Evolutionary conservation across 2,888 invertebrate genomes (phyloP), one percentile per base, ranked within the genome.

Genomic region (Clostera curtula): DNA sequence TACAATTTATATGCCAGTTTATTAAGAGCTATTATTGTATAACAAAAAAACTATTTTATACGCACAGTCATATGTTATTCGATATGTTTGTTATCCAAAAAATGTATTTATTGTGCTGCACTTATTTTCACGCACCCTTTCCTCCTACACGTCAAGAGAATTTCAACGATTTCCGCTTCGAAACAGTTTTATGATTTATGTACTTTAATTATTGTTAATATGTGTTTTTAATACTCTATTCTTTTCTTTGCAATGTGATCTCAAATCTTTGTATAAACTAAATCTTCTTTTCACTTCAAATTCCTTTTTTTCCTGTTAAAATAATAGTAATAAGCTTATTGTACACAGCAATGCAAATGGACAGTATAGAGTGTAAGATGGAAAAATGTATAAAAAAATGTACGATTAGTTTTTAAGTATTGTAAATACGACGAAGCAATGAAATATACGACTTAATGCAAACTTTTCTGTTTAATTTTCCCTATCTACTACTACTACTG

Each of bases 361-460:
- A 70, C 74, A 79, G 79, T 79, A 73, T 72, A 74, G 37, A 40
- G 23, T 48, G 34, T 67, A 67, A 63, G 66, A 54, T 37, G 47
- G 48, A 65, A 67, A n/a, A 67, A 65, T 57, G 55, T 64, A 60
- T 53, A 60, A 67, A 67, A 68, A 70, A 67, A 64, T 39, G 40
- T 61, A 62, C 50, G 46, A 59, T 55, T 61, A 63, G 50, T 47
- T 56, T 46, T 37, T 72, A 74, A 74, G 64, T 36, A 56, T 53
- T 79, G 79, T 79, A 79, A 72, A 79, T 79, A 79, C 65, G 55
- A 60, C 53, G 54, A 56, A 49, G 49, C 65, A 57, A 63, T 52
- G 51, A 74, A n/a, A 71, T 76, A 75, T 71, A 75, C 57, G 57
- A 59, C 56, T 55, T 63, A 64, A 65, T 56, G 63, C 63, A 58